These are phyloP conservation scores for Geothlypis trichas DNA, from an alignment of 2,113 vertebrate genomes.

Conservation along the genomic window DNA sequence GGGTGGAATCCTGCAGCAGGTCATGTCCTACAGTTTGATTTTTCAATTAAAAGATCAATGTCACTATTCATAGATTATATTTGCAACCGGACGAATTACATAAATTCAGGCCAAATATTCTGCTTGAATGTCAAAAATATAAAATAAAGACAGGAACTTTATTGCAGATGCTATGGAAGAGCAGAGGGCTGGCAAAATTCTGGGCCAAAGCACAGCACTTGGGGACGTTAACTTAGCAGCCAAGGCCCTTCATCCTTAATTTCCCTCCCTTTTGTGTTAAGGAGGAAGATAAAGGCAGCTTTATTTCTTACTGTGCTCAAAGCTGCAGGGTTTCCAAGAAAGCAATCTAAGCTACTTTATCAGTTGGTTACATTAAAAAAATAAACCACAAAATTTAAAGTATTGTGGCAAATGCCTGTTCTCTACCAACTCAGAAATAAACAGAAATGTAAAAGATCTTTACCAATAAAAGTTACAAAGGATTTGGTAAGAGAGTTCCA, in stretches of 20 bases:
- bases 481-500: not conserved
- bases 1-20: conserved; percentile 32
- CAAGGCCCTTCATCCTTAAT: not conserved
- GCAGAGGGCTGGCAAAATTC: conserved; percentile 16
- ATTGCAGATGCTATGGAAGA: conserved; percentile 25
- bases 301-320: not conserved
- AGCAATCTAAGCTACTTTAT: not conserved
- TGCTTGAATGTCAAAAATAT: conserved; percentile 61
- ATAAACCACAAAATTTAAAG: not conserved
- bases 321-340: not conserved
- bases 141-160: conserved; percentile 36
- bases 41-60: conserved; percentile 67
- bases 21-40: conserved; percentile 49
- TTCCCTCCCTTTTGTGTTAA: not conserved
- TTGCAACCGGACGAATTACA: conserved; percentile 61
- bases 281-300: not conserved
- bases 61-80: conserved; percentile 53
- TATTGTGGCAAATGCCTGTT: not conserved
- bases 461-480: not conserved
- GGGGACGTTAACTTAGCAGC: not conserved
- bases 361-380: not conserved
- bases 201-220: not conserved
- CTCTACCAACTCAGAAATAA: not conserved
- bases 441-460: not conserved
- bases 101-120: conserved; percentile 70